phyloP scores from a whole-genome alignment of 2,888 invertebrate species.

The Apodemia mormo region DNA sequence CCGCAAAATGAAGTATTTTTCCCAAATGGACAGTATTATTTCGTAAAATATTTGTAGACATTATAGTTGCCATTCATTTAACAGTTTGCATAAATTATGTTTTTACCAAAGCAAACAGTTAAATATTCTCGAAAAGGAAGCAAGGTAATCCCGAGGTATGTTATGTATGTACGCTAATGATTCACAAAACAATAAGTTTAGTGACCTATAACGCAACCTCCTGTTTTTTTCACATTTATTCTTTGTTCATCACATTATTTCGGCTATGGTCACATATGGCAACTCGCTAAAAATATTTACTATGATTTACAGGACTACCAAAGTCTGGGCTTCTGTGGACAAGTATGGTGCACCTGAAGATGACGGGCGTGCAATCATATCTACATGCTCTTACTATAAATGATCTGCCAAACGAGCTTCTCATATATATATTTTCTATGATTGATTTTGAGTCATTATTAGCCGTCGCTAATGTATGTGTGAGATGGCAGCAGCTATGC shows the following conservation, averaged over 20 bases:
- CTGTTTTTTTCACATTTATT: neutral
- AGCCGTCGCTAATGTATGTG: slow-evolving; percentile 73
- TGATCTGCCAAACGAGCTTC: slow-evolving; percentile 78
- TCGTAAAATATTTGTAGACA: slow-evolving; percentile 46
- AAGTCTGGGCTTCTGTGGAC: slow-evolving; percentile 44
- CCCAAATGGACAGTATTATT: slow-evolving; percentile 44
- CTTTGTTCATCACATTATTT: neutral
- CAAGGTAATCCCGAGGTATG: slow-evolving; percentile 67
- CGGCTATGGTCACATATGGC: slow-evolving; percentile 1
- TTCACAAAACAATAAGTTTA: slow-evolving; percentile 20
- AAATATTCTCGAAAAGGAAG: slow-evolving; percentile 64
- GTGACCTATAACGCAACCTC: neutral
- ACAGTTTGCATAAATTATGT: slow-evolving; percentile 70
- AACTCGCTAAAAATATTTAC: neutral
- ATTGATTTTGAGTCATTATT: slow-evolving; percentile 76
- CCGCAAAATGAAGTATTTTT: slow-evolving; percentile 51
- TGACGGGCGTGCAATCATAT: slow-evolving; percentile 60
- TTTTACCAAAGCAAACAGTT: slow-evolving; percentile 70
- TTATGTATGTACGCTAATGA: slow-evolving; percentile 38
- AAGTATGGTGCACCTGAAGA: slow-evolving; percentile 76
- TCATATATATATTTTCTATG: slow-evolving; percentile 79
- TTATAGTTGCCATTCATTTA: slow-evolving; percentile 46
- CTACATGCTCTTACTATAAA: slow-evolving; percentile 65
- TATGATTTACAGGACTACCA: slow-evolving; percentile 53
- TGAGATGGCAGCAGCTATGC: slow-evolving; percentile 75